Percentiles rank a stretch among this genome's conserved stretches.
Conservation (phyloP, 2,797 vertebrate species). For the Sebastiscus albofasciatus region DNA sequence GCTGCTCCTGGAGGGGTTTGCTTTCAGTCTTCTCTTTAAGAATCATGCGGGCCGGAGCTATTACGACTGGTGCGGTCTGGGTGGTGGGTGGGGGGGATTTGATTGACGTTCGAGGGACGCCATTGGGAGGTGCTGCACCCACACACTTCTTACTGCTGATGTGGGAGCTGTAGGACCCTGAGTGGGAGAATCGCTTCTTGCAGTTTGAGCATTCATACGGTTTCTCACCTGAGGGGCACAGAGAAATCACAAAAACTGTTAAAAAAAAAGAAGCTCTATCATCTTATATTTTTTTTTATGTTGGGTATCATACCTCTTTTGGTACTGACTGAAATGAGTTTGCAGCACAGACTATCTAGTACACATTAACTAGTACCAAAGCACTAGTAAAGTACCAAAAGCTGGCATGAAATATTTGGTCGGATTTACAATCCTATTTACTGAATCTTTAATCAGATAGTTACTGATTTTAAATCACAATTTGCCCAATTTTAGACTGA, state of each 20-base stretch:
- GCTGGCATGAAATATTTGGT: neutral
- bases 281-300: neutral
- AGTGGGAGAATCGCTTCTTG: constrained; percentile 99
- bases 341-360: neutral
- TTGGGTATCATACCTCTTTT: neutral
- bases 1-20: constrained; percentile 94
- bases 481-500: neutral
- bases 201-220: constrained; percentile 98
- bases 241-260: neutral
- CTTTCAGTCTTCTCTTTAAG: constrained; percentile 93
- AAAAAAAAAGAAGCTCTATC: neutral
- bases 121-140: constrained; percentile 85
- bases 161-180: constrained; percentile 98
- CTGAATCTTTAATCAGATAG: neutral
- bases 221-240: constrained; percentile 89
- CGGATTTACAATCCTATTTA: neutral
- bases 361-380: neutral
- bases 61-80: constrained; percentile 81
- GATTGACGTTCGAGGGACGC: constrained; percentile 82
- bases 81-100: constrained; percentile 87
- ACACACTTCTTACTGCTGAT: constrained; percentile 99
- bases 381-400: neutral
- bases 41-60: constrained; percentile 81
- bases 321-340: neutral
- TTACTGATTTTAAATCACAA: neutral